Evolutionary conservation across 2,797 vertebrate species (phyloP), one percentile per base, ranked within the genome.

Genomic region (Crenichthys baileyi): DNA sequence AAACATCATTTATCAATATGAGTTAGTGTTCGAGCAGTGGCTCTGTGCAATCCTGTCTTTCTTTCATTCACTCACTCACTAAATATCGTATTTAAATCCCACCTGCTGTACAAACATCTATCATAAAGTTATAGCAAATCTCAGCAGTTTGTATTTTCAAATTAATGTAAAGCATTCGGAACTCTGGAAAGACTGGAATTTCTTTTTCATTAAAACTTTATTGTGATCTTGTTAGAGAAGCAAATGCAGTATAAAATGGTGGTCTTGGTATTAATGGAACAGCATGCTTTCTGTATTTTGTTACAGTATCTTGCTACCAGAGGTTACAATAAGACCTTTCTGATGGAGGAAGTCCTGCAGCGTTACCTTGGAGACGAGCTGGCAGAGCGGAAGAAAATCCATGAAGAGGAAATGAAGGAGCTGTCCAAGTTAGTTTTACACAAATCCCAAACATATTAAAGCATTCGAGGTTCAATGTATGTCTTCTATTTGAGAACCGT

Each of bases 401-500:
- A 97, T 11, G 97, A 97, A 80, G 98, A 98, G 88, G 98, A 99
- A 94, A 97, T 98, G 95, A 97, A 94, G 72, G 97, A 98, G 90
- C 92, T 98, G 41, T 97, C 97, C 61, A 97, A 98, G 98, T 98
- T 80, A 95, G 97, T 91, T 56, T 48, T 8, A 0, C 50, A 41
- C 61, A 26, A 72, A 36, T 15, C 11, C 5, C 9, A 41, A 61
- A 7, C 31, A 65, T 72, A 36, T 71, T 3, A 60, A 36, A 78
- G 12, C 0, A 5, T 50, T 13, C 8, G 24, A 16, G 41, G n/a
- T 16, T 71, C 0, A 22, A 7, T 68, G 13, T n/a, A 13, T 44
- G 11, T 41, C 22, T n/a, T n/a, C 5, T 15, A n/a, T 44, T n/a
- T 44, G 12, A 68, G 9, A 41, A 20, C 13, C 15, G 3, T 16